Base-by-base conservation (phyloP, 30 jellyfish, hydroid and myxozoan species). In the Catostylus mosaicus region DNA sequence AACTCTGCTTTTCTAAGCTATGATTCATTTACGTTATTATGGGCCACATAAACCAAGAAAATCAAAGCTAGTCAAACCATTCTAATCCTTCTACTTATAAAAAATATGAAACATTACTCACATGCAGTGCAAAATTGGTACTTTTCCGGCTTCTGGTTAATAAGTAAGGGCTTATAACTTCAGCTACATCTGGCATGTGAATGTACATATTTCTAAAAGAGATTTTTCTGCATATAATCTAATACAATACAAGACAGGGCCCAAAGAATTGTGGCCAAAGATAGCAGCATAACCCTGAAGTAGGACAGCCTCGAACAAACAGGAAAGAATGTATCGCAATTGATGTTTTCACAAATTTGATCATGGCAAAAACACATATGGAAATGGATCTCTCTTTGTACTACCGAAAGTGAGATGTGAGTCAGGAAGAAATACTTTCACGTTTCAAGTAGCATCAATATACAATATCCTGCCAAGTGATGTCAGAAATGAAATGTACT, bases 141-240 rank as follows among this genome's bases (percentile, higher is more conserved):
- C 93, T 89, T 30, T 84, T 84, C 54, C 75, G 75, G 46, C 96
- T 83, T 33, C 98, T 93, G 33, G 78, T 65, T 30, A 94, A 19
- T 3, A 92, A 67, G 67, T 92, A 92, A 43, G 98, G 97, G 50
- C 43, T 68, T 31, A 87, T 82, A 12, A 80, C 93, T 32, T 74
- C 90, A 22, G 92, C 87, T 35, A 92, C 93, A 22, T 92, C 98
- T 52, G 89, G 85, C 98, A 92, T 92, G 43, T 92, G 98, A 16
- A 92, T 88, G 75, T 86, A 92, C 98, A 92, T 92, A 30, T 87
- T 82, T 61, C 98, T 92, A 65, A 66, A 90, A 35, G 37, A 31
- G 47, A 81, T 16, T n/a, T n/a, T n/a, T n/a, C n/a, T n/a, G n/a
- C n/a, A n/a, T n/a, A n/a, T n/a, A n/a, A n/a, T n/a, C n/a, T n/a